Evolutionary conservation across 2,888 invertebrate genomes (phyloP), one percentile per base, ranked within the genome.

Genomic region (Ceraclea dissimilis): DNA sequence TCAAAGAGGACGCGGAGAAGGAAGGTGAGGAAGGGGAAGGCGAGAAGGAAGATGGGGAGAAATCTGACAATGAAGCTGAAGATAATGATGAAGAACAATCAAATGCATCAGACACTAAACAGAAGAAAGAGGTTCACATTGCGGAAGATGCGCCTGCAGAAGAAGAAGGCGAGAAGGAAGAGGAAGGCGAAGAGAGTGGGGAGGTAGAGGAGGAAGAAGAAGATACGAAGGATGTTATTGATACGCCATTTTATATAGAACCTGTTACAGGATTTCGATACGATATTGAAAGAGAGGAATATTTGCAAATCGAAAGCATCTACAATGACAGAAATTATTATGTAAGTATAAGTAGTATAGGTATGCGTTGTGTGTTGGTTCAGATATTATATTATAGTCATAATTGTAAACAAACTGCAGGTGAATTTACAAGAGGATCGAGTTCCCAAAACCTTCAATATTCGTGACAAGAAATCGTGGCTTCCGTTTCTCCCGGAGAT

Each of bases 271-370:
- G 94, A 0, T 75, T 79, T 16, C 68, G 74, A 0, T 79, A 84
- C 61, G 76, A 82, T 0, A 67, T 85, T 0, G 67, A 73, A 43
- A 75, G 80, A 19, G 69, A 75, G 2, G 76, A 82, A 58, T 94
- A 92, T 65, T 80, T 86, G 26, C 82, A 86, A 1, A 78, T 95
- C 2, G 93, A 95, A 66, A 86, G 87, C 63, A 71, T 94, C 51
- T 96, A 94, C 84, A 93, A 93, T 66, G 75, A 93, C 66, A 75
- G 79, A 51, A 95, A 96, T 71, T 94, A 90, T 69, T 92, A 89
- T 77, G 85, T 84, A 61, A 72, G 73, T 55, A 16, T 8, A 4
- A n/a, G 39, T 13, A 39, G 13, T 39, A 17, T n/a, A 43, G 17
- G n/a, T 43, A 16, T 43, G 43, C 17, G 20, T 19, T 17, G n/a